Evolutionary conservation across 1,140 invertebrate genomes (phyloP).

Genomic region (Leptinotarsa lineolata): DNA sequence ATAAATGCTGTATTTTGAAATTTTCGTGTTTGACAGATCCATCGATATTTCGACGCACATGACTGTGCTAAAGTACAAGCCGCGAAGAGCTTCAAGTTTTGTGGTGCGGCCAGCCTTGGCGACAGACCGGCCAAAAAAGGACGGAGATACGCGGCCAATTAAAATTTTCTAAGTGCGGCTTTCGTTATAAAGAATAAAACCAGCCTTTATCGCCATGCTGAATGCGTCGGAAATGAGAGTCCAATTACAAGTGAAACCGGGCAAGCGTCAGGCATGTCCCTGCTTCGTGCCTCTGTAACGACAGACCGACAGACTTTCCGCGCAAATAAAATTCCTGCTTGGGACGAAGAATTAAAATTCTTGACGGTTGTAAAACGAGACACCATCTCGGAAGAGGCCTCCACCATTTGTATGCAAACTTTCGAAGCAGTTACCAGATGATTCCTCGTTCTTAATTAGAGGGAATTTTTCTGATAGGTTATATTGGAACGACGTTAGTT

Average conservation of each 20-base stretch:
- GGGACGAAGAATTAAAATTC: constrained; percentile 38
- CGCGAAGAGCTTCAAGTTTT: constrained; percentile 27
- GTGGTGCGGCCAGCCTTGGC: constrained; percentile 19
- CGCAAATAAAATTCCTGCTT: constrained; percentile 34
- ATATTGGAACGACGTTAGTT: background rate
- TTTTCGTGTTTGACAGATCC: too few species aligned
- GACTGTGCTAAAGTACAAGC: constrained; percentile 6
- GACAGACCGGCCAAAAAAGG: constrained; percentile 44
- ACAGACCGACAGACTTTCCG: constrained; percentile 45
- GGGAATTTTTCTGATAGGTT: constrained; percentile 24
- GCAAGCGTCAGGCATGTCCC: constrained; percentile 51
- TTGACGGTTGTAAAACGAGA: constrained; percentile 36
- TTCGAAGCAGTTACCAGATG: constrained; percentile 21
- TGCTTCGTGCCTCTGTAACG: constrained; percentile 47
- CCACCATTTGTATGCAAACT: constrained; percentile 29
- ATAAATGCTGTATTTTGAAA: too few species aligned
- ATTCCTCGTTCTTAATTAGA: constrained; percentile 25
- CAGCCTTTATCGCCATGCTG: constrained; percentile 53
- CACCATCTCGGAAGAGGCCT: constrained; percentile 24
- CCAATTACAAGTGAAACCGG: constrained; percentile 52
- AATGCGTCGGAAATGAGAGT: constrained; percentile 54
- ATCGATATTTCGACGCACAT: too few species aligned
- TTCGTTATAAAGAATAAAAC: constrained; percentile 51
- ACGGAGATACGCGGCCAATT: constrained; percentile 49
- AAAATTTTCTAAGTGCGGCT: constrained; percentile 54